phyloP scores from a whole-genome alignment of 2,797 vertebrate species.

The Ara ararauna region DNA sequence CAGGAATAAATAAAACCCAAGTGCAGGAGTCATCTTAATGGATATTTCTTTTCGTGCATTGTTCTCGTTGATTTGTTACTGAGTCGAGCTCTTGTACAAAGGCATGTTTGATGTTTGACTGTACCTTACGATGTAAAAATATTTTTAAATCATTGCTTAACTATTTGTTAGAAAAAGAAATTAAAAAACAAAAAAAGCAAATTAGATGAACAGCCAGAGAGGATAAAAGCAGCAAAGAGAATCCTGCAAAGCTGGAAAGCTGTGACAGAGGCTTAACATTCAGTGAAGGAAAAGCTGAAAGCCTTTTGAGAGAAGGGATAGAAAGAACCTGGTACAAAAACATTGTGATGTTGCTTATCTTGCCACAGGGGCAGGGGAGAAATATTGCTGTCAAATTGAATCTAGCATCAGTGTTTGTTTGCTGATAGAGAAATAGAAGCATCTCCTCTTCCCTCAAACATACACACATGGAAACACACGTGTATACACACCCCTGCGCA shows the following conservation, averaged over 20 bases:
- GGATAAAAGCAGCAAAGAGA: constrained; percentile 26
- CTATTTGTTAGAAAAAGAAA: constrained; percentile 80
- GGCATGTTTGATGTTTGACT: constrained; percentile 86
- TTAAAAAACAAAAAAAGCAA: constrained; percentile 74
- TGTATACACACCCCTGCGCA: not conserved
- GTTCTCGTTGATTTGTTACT: constrained; percentile 88
- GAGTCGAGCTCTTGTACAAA: constrained; percentile 89
- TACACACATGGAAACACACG: not conserved
- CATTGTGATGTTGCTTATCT: not conserved
- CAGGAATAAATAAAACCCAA: constrained; percentile 30
- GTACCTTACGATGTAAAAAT: constrained; percentile 83
- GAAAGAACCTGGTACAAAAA: not conserved
- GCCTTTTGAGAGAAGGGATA: not conserved
- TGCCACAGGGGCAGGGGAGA: not conserved
- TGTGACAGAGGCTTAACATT: not conserved
- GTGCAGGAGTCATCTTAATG: constrained; percentile 76
- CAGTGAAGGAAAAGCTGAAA: not conserved
- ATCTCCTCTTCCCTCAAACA: not conserved
- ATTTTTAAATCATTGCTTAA: constrained; percentile 83
- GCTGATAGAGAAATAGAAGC: not conserved
- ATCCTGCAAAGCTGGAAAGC: not conserved
- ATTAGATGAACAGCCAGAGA: constrained; percentile 11
- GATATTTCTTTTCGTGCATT: constrained; percentile 79
- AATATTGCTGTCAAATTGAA: constrained; percentile 31
- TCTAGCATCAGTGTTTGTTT: not conserved